A percentile compares a stretch with the other conserved stretches of the same genome.
Conservation (phyloP, 2,797 vertebrate genomes). For the Rousettus madagascariensis region DNA sequence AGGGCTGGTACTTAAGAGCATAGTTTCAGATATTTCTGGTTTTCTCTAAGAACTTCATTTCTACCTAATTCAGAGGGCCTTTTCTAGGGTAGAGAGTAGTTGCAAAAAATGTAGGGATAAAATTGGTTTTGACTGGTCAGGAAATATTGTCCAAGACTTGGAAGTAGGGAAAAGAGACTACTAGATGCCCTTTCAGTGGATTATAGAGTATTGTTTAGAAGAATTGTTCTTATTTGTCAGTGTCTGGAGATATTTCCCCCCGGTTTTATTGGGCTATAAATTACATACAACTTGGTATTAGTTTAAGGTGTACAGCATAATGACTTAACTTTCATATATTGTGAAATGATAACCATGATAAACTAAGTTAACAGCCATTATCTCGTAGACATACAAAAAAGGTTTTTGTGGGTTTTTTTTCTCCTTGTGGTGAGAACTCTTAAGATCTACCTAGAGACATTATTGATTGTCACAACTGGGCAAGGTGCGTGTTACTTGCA, state of each 20-base stretch:
- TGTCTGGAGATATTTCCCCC: neutral
- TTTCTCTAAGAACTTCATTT: neutral
- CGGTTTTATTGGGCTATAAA: neutral
- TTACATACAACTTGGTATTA: neutral
- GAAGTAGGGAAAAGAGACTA: neutral
- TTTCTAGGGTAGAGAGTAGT: neutral
- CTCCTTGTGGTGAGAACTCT: neutral
- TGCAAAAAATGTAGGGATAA: neutral
- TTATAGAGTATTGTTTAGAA: neutral
- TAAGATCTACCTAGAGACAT: neutral
- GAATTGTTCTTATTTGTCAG: neutral
- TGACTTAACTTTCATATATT: neutral
- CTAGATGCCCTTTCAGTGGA: neutral
- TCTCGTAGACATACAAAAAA: neutral
- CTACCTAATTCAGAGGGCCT: neutral
- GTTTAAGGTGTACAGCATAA: neutral
- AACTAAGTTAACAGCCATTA: neutral
- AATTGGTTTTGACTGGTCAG: neutral
- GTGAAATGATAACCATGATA: neutral
- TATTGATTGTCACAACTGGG: neutral
- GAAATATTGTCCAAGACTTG: neutral
- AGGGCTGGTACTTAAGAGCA: neutral
- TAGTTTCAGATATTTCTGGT: neutral
- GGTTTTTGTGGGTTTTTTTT: neutral
- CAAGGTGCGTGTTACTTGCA: neutral